Conservation (phyloP, 2,888 invertebrate species). For the Eustalomyia histrio region DNA sequence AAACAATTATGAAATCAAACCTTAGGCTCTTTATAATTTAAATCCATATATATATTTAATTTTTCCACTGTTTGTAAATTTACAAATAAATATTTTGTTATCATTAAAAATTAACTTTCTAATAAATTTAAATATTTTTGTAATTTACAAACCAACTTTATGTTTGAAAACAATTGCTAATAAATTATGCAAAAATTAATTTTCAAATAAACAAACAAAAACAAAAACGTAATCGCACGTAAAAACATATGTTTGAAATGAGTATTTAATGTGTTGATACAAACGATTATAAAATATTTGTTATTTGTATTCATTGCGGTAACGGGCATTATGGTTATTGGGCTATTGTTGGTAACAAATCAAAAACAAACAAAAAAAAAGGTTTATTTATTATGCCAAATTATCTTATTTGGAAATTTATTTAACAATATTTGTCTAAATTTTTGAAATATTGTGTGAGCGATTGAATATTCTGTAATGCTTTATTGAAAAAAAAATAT, state of each 20-base stretch:
- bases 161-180: slow-evolving; percentile 36
- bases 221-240: background rate
- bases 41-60: too few species aligned
- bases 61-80: too few species aligned
- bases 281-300: slow-evolving; percentile 33
- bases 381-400: too few species aligned
- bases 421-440: too few species aligned
- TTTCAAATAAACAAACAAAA: slow-evolving; percentile 25
- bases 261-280: slow-evolving; percentile 24
- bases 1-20: too few species aligned
- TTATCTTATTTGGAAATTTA: too few species aligned
- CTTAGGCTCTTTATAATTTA: too few species aligned
- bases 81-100: background rate
- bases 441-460: too few species aligned
- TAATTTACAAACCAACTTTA: slow-evolving; percentile 34
- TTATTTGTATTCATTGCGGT: background rate
- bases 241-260: slow-evolving; percentile 29
- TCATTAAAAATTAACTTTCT: background rate
- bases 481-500: too few species aligned
- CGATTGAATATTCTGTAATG: too few species aligned
- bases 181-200: slow-evolving; percentile 59
- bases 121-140: slow-evolving; percentile 2
- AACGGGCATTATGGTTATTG: background rate
- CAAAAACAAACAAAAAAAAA: too few species aligned
- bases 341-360: background rate